These are phyloP conservation scores for Cerastoderma edule DNA, from an alignment of 2,888 invertebrate species.

Conservation along the genomic window DNA sequence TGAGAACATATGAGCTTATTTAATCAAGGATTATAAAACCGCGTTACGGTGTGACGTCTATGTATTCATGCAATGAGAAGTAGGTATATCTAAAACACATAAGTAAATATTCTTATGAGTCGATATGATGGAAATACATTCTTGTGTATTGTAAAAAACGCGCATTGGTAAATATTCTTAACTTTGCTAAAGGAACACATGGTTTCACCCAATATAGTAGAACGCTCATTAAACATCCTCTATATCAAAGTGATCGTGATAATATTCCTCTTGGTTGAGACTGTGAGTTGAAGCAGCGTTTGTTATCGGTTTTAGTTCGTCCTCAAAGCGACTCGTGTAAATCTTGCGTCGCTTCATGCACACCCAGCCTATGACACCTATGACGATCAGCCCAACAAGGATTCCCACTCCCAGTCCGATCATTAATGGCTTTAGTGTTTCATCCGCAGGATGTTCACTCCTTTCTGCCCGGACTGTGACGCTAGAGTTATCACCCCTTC, in stretches of 20 bases:
- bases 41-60: too few species aligned
- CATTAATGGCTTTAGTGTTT: slow-evolving; percentile 63
- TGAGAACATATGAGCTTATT: too few species aligned
- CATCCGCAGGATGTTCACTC: slow-evolving; percentile 48
- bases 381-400: slow-evolving; percentile 60
- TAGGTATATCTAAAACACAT: too few species aligned
- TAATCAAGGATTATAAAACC: too few species aligned
- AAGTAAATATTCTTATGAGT: too few species aligned
- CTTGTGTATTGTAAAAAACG: too few species aligned
- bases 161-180: too few species aligned
- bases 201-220: too few species aligned
- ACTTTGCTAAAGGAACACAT: too few species aligned
- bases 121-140: too few species aligned
- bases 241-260: slow-evolving; percentile 42
- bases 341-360: slow-evolving; percentile 58
- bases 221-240: slow-evolving; percentile 17
- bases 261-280: slow-evolving; percentile 50
- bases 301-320: slow-evolving; percentile 58
- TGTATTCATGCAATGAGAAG: too few species aligned
- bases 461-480: slow-evolving; percentile 25
- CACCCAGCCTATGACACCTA: slow-evolving; percentile 56
- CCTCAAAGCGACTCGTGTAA: slow-evolving; percentile 54
- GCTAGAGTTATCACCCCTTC: slow-evolving; percentile 2
- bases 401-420: slow-evolving; percentile 67
- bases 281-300: slow-evolving; percentile 49